Evolutionary conservation across 2,888 invertebrate species (phyloP).

Genomic region (Drosophila multiciliata): DNA sequence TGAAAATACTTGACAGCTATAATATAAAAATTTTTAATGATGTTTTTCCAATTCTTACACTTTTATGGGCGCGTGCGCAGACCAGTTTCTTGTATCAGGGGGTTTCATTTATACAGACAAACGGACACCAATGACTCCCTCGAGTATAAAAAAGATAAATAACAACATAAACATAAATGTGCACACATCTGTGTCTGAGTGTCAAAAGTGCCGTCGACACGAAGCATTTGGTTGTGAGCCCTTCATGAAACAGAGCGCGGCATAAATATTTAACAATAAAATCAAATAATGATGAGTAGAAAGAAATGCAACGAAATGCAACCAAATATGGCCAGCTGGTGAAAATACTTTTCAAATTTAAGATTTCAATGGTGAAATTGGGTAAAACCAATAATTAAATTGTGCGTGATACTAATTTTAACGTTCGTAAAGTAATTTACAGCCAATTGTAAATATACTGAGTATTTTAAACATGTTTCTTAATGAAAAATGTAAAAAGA

Average conservation of each 20-base stretch:
- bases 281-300: constrained; percentile 7
- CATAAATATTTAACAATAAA: constrained; percentile 42
- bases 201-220: constrained; percentile 70
- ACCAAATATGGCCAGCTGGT: constrained; percentile 32
- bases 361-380: constrained; percentile 25
- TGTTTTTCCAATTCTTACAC: not conserved
- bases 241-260: constrained; percentile 10
- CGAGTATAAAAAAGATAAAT: constrained; percentile 46
- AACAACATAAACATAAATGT: constrained; percentile 29
- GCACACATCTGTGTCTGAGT: constrained; percentile 31
- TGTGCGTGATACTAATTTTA: constrained; percentile 44
- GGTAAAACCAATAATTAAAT: constrained; percentile 20
- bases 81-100: not conserved
- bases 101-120: too few relatives aligned
- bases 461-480: not conserved
- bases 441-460: not conserved
- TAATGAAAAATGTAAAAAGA: not conserved
- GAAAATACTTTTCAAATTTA: constrained; percentile 15
- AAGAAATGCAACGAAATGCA: constrained; percentile 35
- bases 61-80: not conserved
- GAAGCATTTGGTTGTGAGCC: constrained; percentile 57
- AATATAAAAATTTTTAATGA: too few relatives aligned
- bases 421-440: not conserved
- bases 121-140: not conserved
- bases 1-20: not conserved